These are phyloP conservation scores for Brachionus sp. DNA, from an alignment of 1,140 invertebrate species.

Conservation along the genomic window DNA sequence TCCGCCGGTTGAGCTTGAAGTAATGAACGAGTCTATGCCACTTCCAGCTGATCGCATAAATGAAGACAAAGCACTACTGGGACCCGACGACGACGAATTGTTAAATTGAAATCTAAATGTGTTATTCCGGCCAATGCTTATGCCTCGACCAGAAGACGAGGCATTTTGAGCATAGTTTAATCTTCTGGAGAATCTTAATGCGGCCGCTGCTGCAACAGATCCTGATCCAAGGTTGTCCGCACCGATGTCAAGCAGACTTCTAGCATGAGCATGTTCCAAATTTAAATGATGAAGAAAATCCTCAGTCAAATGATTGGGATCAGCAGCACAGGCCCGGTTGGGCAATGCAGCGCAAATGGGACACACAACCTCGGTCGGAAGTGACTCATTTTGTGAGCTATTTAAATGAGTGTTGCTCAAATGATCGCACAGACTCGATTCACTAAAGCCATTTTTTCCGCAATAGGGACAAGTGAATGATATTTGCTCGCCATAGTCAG, in stretches of 20 bases:
- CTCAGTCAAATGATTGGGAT: slow-evolving; percentile 93
- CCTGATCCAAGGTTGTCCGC: background rate
- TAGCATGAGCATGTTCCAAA: slow-evolving; percentile 71
- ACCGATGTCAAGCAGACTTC: background rate
- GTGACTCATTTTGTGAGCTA: slow-evolving; percentile 62
- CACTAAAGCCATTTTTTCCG: slow-evolving; percentile 82
- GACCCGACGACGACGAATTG: slow-evolving; percentile 11
- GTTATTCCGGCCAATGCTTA: background rate
- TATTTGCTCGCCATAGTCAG: slow-evolving; percentile 61
- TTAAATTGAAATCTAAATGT: slow-evolving; percentile 36
- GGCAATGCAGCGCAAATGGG: slow-evolving; percentile 90
- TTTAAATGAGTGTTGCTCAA: slow-evolving; percentile 81
- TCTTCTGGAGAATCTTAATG: slow-evolving; percentile 24
- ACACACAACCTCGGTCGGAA: slow-evolving; percentile 68
- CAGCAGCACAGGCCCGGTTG: slow-evolving; percentile 66
- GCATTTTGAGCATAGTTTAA: slow-evolving; percentile 40
- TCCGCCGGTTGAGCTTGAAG: background rate
- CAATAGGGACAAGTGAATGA: slow-evolving; percentile 94
- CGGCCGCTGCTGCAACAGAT: slow-evolving; percentile 21
- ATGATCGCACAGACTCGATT: slow-evolving; percentile 83
- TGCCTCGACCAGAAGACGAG: background rate
- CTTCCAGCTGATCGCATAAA: slow-evolving; percentile 15
- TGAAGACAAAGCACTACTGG: slow-evolving; percentile 25
- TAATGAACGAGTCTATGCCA: slow-evolving; percentile 1
- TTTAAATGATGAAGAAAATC: slow-evolving; percentile 93